A percentile compares a stretch with the other conserved stretches of the same genome.
phyloP scores from a whole-genome alignment of 1,140 invertebrate genomes.

The Heliconius congener region DNA sequence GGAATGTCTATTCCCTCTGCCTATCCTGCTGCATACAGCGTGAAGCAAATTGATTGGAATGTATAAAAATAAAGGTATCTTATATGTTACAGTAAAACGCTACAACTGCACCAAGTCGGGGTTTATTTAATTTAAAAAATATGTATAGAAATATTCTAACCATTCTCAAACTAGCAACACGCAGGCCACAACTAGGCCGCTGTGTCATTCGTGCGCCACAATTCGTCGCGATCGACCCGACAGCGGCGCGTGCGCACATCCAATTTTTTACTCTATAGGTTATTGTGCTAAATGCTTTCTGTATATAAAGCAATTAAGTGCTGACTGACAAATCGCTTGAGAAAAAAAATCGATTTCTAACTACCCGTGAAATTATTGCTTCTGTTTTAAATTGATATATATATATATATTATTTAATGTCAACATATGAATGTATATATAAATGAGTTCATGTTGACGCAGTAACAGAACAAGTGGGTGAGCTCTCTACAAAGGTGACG shows the following conservation, averaged over 20 bases:
- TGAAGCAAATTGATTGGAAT: too few relatives aligned
- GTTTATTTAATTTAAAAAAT: neutral
- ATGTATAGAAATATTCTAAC: neutral
- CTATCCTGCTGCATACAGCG: too few relatives aligned
- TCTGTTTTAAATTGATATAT: neutral
- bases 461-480: neutral
- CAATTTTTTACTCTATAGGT: conserved; percentile 40
- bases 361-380: conserved; percentile 14
- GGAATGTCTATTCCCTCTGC: too few relatives aligned
- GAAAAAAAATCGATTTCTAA: conserved; percentile 13
- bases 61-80: too few relatives aligned
- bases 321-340: conserved; percentile 11
- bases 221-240: conserved; percentile 61
- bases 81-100: too few relatives aligned
- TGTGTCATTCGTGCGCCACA: conserved; percentile 46
- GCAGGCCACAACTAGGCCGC: conserved; percentile 33
- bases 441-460: neutral
- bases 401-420: too few relatives aligned
- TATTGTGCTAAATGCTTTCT: conserved; percentile 31
- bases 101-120: neutral
- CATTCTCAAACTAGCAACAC: neutral
- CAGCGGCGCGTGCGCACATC: conserved; percentile 50
- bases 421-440: too few relatives aligned
- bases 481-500: neutral
- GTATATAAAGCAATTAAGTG: conserved; percentile 27